These are phyloP conservation scores for Mormyrus lacerda DNA, from an alignment of 2,113 vertebrate species.

Conservation along the genomic window DNA sequence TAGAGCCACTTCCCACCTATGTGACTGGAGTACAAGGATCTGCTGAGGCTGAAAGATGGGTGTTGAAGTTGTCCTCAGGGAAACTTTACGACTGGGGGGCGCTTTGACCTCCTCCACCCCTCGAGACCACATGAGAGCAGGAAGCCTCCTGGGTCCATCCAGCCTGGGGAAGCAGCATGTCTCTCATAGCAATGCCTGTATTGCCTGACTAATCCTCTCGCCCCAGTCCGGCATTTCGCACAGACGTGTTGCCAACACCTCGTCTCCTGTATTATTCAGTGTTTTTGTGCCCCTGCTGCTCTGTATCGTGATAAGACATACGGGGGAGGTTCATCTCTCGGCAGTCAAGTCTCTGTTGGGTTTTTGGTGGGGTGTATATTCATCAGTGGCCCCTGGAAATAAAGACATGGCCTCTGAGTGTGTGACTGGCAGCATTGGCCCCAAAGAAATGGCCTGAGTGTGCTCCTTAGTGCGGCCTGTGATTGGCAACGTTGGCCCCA, in stretches of 20 bases:
- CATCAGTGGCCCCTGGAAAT: neutral
- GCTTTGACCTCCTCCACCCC: neutral
- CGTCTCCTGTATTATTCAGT: constrained; percentile 14
- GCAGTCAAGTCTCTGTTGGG: neutral
- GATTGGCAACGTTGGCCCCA: neutral
- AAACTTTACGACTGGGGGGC: neutral
- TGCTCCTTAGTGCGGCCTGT: neutral
- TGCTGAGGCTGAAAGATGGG: neutral
- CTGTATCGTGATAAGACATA: neutral
- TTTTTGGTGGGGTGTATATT: neutral
- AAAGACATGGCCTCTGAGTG: neutral
- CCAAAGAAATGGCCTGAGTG: too few relatives aligned
- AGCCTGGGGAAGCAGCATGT: neutral
- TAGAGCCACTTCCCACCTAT: too few relatives aligned
- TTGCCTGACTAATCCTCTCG: neutral
- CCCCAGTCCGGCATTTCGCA: neutral
- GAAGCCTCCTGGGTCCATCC: neutral
- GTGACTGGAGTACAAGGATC: neutral
- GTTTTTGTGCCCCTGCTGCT: constrained; percentile 1
- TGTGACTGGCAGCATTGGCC: too few relatives aligned
- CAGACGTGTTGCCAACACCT: neutral
- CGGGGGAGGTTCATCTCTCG: neutral
- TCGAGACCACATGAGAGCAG: neutral
- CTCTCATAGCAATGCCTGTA: neutral
- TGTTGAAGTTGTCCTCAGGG: neutral